phyloP scores from a whole-genome alignment of 1,140 invertebrate species.

The Brevipalpus yothersi region DNA sequence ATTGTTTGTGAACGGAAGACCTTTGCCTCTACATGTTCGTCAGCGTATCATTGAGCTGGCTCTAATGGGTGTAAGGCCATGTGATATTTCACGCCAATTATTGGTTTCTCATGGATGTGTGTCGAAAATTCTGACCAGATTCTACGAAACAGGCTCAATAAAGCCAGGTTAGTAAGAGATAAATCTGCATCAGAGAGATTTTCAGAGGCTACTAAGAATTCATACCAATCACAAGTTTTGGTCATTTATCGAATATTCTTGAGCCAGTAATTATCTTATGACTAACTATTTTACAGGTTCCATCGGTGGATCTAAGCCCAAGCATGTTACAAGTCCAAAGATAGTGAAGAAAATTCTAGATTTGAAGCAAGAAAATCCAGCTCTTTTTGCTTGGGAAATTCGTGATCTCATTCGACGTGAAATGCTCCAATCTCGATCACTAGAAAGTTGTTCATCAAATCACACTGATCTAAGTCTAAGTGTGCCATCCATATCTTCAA shows the following conservation, averaged over 20 bases:
- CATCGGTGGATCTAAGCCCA: constrained; percentile 70
- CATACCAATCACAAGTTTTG: too few species aligned
- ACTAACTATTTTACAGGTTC: constrained; percentile 27
- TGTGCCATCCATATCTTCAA: constrained; percentile 8
- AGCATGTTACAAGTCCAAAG: constrained; percentile 73
- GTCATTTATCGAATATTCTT: too few species aligned
- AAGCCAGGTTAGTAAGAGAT: constrained; percentile 30
- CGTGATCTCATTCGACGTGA: constrained; percentile 47
- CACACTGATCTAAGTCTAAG: neutral
- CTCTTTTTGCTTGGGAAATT: constrained; percentile 82
- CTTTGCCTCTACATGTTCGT: constrained; percentile 74
- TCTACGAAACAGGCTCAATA: constrained; percentile 81
- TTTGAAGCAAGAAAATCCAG: constrained; percentile 69
- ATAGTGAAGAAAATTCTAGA: constrained; percentile 73
- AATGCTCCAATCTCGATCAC: neutral
- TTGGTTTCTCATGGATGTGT: constrained; percentile 86
- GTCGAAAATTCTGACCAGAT: constrained; percentile 88
- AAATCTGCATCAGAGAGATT: too few species aligned
- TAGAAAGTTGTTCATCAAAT: neutral
- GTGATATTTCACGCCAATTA: constrained; percentile 79
- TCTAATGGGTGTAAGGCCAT: constrained; percentile 59
- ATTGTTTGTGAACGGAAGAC: constrained; percentile 83
- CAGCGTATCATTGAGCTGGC: constrained; percentile 79
- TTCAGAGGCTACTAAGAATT: too few species aligned
- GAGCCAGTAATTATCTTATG: too few species aligned